Evolutionary conservation across 2,113 vertebrate species (phyloP).

Genomic region (Indri indri): DNA sequence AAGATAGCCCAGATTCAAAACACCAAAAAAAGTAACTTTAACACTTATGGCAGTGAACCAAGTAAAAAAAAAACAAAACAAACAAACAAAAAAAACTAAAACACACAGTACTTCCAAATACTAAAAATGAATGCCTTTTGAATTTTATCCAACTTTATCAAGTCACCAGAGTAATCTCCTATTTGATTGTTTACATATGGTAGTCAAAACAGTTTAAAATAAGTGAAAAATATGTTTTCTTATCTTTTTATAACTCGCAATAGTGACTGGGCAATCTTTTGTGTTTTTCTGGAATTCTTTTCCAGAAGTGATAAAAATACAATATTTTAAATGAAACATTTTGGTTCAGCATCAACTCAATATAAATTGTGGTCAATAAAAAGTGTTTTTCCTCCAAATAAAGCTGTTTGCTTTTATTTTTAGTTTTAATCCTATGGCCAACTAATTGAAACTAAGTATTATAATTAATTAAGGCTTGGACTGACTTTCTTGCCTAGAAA

Average conservation of each 20-base stretch:
- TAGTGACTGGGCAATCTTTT: neutral
- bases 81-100: neutral
- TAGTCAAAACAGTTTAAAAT: neutral
- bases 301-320: conserved; percentile 14
- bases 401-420: conserved; percentile 4
- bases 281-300: conserved; percentile 27
- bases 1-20: neutral
- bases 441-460: conserved; percentile 22
- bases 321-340: conserved; percentile 17
- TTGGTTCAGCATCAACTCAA: neutral
- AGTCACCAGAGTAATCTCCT: neutral
- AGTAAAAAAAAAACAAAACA: neutral
- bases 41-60: neutral
- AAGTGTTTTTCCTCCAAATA: neutral
- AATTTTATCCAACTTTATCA: neutral
- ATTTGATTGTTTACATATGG: neutral
- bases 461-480: neutral
- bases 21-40: neutral
- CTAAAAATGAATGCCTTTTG: neutral
- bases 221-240: neutral
- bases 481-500: neutral
- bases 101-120: neutral
- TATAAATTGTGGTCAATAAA: conserved; percentile 2
- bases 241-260: neutral
- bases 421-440: neutral